Conservation (phyloP, 2,797 vertebrate genomes). For the Muraenolepis orangiensis region DNA sequence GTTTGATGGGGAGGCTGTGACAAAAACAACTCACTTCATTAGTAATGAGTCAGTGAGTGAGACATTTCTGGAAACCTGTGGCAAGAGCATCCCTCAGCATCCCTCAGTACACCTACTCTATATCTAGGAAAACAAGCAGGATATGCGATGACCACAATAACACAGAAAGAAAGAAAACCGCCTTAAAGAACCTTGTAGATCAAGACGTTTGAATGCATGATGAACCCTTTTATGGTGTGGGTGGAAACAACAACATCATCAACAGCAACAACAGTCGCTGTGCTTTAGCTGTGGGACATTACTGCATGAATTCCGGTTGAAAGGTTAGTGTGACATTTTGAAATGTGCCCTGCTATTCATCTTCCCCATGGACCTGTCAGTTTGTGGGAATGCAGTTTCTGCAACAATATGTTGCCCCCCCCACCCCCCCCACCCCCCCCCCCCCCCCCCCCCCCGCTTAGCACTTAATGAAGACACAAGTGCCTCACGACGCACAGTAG, state of each 20-base stretch:
- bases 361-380: slow-evolving; percentile 18
- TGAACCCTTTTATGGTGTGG: background rate
- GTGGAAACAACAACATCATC: background rate
- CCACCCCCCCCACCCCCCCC: too few relatives aligned
- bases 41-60: background rate
- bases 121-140: background rate
- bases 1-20: background rate
- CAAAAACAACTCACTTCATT: background rate
- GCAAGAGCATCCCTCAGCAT: background rate
- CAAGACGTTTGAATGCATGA: background rate
- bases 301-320: background rate
- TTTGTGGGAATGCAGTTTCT: background rate
- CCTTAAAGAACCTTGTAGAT: background rate
- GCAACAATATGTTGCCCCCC: background rate
- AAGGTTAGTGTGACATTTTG: slow-evolving; percentile 32
- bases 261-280: background rate
- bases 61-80: background rate
- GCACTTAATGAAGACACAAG: background rate
- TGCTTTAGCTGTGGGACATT: slow-evolving; percentile 2
- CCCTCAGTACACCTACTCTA: background rate
- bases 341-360: slow-evolving; percentile 20
- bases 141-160: background rate
- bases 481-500: background rate
- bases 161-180: background rate
- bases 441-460: too few relatives aligned